Conservation (phyloP, 2,113 vertebrate genomes). For the Elephantulus edwardii region DNA sequence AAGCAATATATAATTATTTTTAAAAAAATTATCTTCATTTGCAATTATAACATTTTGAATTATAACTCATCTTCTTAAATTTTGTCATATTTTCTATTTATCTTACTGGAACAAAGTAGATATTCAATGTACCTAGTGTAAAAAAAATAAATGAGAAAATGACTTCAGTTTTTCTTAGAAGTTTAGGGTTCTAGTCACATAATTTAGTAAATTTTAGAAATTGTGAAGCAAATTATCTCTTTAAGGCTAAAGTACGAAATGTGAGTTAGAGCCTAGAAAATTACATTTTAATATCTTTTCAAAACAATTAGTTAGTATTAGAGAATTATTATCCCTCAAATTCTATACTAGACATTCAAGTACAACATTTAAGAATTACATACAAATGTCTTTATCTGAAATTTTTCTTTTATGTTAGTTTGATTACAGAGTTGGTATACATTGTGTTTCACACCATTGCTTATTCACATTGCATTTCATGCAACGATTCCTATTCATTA, state of each 20-base stretch:
- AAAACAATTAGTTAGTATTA: background rate
- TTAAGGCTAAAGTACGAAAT: background rate
- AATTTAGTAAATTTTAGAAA: conserved; percentile 23
- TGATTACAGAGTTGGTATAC: too few relatives aligned
- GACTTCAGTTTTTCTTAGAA: background rate
- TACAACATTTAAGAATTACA: too few relatives aligned
- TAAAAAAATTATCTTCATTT: background rate
- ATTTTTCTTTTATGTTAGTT: too few relatives aligned
- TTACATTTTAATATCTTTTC: background rate
- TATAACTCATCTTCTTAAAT: conserved; percentile 20
- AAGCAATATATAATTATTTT: background rate
- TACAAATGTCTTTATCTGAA: too few relatives aligned
- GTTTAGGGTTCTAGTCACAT: background rate
- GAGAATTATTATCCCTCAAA: background rate
- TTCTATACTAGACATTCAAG: background rate
- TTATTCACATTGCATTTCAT: too few relatives aligned
- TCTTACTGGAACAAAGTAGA: conserved; percentile 38
- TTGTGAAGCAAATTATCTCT: background rate
- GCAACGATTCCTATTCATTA: too few relatives aligned
- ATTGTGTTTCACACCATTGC: too few relatives aligned
- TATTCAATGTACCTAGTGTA: background rate
- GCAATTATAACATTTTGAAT: conserved; percentile 25
- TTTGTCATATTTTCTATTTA: conserved; percentile 41
- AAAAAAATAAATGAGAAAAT: conserved; percentile 55
- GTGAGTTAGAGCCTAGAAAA: background rate